Base-by-base conservation (phyloP, 2,888 invertebrate species). In the Papilio elwesi region DNA sequence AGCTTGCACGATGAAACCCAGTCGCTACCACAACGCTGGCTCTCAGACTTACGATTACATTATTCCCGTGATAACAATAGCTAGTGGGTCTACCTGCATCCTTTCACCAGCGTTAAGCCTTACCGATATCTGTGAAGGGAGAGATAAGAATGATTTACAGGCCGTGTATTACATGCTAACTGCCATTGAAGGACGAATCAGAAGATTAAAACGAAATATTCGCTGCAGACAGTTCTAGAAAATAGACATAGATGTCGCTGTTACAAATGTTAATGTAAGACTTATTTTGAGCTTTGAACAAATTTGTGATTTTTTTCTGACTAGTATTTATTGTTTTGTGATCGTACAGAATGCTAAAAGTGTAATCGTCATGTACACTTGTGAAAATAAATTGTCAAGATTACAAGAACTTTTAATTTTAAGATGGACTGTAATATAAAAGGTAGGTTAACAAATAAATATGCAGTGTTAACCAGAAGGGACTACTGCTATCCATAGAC, bases 171-270 rank as follows among this genome's bases (percentile, higher is more conserved):
- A 78, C 70, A 85, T 89, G 77, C 77, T 92, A 0, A 80, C 87
- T 0, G 87, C 90, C 6, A 90, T 93, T 63, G 92, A 93, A 76
- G 91, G 92, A 12, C 85, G 92, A 64, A 78, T 92, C 43, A 82
- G 90, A 7, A 82, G 92, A 74, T 74, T 92, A 12, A 90, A 88
- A 75, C 78, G 82, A 8, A 82, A 83, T 71, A 64, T 65, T 57
- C 64, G 65, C 15, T 38, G 16, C 11, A 53, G 51, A 71, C 82
- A 78, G 72, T 80, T 70, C 66, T 12, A 15, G 8, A 2, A 43
- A 7, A 49, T 57, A 15, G n/a, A 62, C 62, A 73, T 76, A 84
- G 84, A 84, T 83, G 83, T 79, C 83, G 74, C 76, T 82, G 51
- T 78, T 66, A 36, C 16, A 26, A 63, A 57, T 71, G 71, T 67